Evolutionary conservation across 1,140 invertebrate genomes (phyloP).

Genomic region (Hylaeus volcanicus): DNA sequence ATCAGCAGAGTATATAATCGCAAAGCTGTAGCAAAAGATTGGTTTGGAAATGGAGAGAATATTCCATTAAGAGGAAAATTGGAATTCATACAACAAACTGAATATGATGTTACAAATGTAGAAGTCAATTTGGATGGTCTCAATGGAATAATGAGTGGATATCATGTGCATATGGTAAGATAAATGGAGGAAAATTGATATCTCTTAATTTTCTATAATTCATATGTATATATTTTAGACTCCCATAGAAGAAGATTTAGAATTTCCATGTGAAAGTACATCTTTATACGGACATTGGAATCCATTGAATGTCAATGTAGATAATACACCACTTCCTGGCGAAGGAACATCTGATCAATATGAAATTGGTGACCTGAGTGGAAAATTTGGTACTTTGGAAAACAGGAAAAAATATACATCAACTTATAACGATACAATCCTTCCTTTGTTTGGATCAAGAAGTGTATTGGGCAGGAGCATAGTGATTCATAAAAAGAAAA

Average conservation of each 20-base stretch:
- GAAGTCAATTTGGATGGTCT: constrained; percentile 90
- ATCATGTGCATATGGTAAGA: constrained; percentile 90
- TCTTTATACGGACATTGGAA: constrained; percentile 92
- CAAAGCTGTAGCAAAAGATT: constrained; percentile 92
- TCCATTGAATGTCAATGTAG: constrained; percentile 86
- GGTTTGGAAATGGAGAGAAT: constrained; percentile 89
- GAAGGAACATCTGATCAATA: constrained; percentile 91
- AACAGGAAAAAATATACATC: constrained; percentile 82
- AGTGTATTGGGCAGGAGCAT: constrained; percentile 93
- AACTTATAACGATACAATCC: constrained; percentile 90
- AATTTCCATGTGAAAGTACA: constrained; percentile 93
- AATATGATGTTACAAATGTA: constrained; percentile 90
- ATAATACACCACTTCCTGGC: constrained; percentile 82
- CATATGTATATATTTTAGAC: constrained; percentile 80
- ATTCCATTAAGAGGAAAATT: constrained; percentile 86
- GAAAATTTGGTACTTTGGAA: constrained; percentile 91
- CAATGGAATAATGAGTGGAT: constrained; percentile 84
- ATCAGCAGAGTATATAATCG: constrained; percentile 87
- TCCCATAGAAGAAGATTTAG: constrained; percentile 88
- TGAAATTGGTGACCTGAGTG: constrained; percentile 93
- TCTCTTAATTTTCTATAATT: neutral
- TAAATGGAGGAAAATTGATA: constrained; percentile 20
- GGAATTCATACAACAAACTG: constrained; percentile 91
- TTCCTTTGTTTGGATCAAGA: constrained; percentile 91
- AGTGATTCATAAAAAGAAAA: constrained; percentile 90